Evolutionary conservation across 1,140 invertebrate genomes (phyloP), one percentile per base, ranked within the genome.

Genomic region (Drosophila orosa): DNA sequence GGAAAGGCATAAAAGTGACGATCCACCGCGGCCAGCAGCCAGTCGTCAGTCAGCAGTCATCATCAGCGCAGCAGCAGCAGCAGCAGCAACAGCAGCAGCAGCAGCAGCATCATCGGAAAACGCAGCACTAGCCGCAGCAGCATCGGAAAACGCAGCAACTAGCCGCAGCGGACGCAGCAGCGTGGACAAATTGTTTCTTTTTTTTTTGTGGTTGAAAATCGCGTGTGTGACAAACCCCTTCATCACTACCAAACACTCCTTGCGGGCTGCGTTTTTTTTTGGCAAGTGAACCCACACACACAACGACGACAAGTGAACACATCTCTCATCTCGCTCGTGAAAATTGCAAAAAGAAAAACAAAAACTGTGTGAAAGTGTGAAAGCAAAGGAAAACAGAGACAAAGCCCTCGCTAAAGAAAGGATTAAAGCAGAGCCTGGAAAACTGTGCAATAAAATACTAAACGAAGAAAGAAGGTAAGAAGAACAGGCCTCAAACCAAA

Each of bases 1-100:
- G 66, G 65, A 90, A 92, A 91, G 78, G 91, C 91, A 92, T 92
- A 92, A 92, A 92, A 92, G 91, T 92, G 82, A 73, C 81, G 79
- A 80, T 83, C 78, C 84, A 78, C 50, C 75, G 73, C 82, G 74
- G 78, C 80, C 87, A 92, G 62, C 86, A 91, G 91, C 90, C 91
- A 65, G 45, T 68, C 25, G 29, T 35, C 50, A 82, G 45, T 72
- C 73, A 81, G 31, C 56, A 27, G 42, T 24, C 66, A 61, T 13
- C 45, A 10, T 27, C 45, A 62, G 29, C 27, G 27, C 27, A 27
- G 27, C 27, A 27, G 27, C 27, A 27, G 31, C 33, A 58, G 33
- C 45, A n/a, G 44, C 25, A 61, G 45, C 33, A 61, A 27, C 25
- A 27, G 45, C 19, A 39, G 33, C 33, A 65, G 17, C 39, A 58